A percentile compares a stretch with the other conserved stretches of the same genome.
These are phyloP conservation scores for Scomber scombrus DNA, from an alignment of 2,113 vertebrate genomes.

Conservation along the genomic window DNA sequence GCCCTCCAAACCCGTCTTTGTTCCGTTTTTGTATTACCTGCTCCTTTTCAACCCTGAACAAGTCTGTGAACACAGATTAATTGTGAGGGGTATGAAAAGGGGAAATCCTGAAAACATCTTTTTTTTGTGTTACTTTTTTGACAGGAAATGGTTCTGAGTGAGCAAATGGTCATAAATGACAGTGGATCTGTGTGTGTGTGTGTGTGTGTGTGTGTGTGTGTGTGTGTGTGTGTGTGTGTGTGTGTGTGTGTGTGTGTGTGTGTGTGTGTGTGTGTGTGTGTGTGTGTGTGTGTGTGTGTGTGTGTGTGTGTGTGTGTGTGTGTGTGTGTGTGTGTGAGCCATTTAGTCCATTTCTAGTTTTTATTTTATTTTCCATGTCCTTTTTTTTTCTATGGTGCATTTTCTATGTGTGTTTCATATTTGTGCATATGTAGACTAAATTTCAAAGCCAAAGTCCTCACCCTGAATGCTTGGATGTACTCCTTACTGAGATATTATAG, in stretches of 20 bases:
- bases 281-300: conserved; percentile 38
- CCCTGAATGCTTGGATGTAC: conserved; percentile 86
- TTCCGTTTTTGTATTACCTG: conserved; percentile 58
- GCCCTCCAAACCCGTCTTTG: conserved; percentile 53
- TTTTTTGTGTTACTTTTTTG: conserved; percentile 18
- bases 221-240: conserved; percentile 49
- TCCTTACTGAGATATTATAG: conserved; percentile 79
- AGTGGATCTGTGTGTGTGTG: conserved; percentile 36
- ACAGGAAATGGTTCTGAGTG: conserved; percentile 57
- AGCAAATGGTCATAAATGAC: conserved; percentile 60
- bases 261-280: conserved; percentile 38
- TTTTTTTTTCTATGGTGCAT: conserved; percentile 68
- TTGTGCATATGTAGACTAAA: conserved; percentile 83
- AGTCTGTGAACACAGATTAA: conserved; percentile 56
- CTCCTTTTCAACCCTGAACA: conserved; percentile 61
- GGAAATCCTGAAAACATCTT: conserved; percentile 78
- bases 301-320: conserved; percentile 38
- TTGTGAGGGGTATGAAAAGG: conserved; percentile 57
- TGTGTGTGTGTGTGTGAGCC: conserved; percentile 59
- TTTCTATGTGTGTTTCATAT: conserved; percentile 74
- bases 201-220: conserved; percentile 39
- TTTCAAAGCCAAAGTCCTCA: conserved; percentile 85
- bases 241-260: conserved; percentile 31
- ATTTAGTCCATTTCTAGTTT: conserved; percentile 59
- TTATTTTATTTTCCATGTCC: conserved; percentile 30